Percentiles rank a stretch among this genome's conserved stretches.
These are phyloP conservation scores for Myotis brandtii DNA, from an alignment of 2,113 vertebrate genomes.

Conservation along the genomic window DNA sequence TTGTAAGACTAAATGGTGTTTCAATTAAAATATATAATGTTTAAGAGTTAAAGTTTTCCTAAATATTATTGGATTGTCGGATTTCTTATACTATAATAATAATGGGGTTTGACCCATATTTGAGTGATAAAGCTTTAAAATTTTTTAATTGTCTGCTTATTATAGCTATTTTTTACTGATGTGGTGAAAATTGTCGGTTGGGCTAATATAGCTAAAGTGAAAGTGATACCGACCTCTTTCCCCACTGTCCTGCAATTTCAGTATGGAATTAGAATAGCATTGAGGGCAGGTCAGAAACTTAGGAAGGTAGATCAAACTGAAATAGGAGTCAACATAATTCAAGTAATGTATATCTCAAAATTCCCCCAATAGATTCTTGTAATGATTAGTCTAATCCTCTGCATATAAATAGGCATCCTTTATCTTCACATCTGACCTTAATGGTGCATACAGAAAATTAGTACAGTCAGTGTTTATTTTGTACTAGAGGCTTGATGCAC, in stretches of 20 bases:
- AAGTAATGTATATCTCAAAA: background rate
- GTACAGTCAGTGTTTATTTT: background rate
- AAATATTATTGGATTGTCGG: background rate
- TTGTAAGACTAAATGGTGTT: background rate
- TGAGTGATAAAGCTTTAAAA: background rate
- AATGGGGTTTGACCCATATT: background rate
- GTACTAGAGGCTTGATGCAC: background rate
- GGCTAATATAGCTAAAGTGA: background rate
- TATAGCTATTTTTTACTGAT: background rate
- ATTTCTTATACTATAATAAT: background rate
- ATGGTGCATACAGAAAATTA: background rate
- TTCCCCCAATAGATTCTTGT: background rate
- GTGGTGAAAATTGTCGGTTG: background rate
- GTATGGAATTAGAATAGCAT: background rate
- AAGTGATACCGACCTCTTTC: background rate
- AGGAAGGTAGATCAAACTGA: background rate
- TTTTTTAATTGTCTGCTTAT: background rate
- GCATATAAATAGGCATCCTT: background rate
- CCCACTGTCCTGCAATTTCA: background rate
- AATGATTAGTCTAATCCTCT: background rate
- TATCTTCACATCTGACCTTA: conserved; percentile 1
- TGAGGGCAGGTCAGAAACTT: background rate
- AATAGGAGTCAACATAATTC: background rate
- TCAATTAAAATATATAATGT: background rate
- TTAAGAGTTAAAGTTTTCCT: conserved; percentile 28